Conservation (phyloP, 2,113 vertebrate species). For the Gobio gobio region DNA sequence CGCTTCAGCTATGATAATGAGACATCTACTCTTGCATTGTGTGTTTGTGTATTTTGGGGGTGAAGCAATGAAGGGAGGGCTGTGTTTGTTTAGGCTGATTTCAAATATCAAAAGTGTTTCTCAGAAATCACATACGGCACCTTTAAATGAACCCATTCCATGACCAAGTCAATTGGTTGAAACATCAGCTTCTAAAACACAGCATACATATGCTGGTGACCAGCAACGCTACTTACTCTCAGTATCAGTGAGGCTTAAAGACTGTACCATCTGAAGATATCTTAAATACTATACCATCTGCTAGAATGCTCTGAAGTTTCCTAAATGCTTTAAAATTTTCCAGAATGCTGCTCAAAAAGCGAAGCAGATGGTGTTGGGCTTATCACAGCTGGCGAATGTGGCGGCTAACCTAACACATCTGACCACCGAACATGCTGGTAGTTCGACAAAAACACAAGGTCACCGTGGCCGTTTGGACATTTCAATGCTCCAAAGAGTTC, state of each 20-base stretch:
- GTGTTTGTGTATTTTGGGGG: too few species aligned
- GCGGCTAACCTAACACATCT: conserved; percentile 16
- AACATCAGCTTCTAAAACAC: not conserved
- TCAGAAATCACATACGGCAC: too few species aligned
- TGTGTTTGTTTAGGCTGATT: too few species aligned
- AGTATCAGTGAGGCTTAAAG: not conserved
- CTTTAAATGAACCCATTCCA: not conserved
- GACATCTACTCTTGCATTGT: too few species aligned
- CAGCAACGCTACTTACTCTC: not conserved
- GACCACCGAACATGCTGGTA: not conserved
- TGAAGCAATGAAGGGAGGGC: too few species aligned
- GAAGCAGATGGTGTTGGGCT: conserved; percentile 26
- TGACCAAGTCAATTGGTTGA: not conserved
- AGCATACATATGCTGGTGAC: not conserved
- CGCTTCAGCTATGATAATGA: too few species aligned
- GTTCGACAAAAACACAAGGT: not conserved
- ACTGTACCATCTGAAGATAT: not conserved
- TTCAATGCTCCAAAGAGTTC: not conserved
- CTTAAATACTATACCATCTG: not conserved
- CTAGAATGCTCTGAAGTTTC: not conserved
- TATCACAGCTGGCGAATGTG: conserved; percentile 25
- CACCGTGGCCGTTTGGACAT: not conserved
- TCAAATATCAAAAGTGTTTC: too few species aligned
- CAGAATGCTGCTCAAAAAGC: not conserved
- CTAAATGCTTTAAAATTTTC: not conserved